Percentiles rank a stretch among this genome's conserved stretches.
phyloP scores from a whole-genome alignment of 2,888 invertebrate species.

The Caenorhabditis virilis region DNA sequence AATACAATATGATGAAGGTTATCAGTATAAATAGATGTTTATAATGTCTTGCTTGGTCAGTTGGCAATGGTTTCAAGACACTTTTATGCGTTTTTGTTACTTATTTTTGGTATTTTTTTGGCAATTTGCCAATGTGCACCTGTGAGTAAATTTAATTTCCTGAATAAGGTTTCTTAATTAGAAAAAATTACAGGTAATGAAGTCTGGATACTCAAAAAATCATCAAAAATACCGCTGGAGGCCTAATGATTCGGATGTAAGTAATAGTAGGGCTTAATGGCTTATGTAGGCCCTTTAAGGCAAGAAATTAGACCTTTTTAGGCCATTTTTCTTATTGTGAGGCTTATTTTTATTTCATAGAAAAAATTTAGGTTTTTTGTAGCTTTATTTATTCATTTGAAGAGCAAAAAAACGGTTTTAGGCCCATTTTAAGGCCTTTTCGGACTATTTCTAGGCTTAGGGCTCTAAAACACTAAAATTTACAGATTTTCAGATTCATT shows the following conservation, averaged over 20 bases:
- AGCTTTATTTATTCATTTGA: neutral
- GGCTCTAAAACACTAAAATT: too few species aligned
- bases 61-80: neutral
- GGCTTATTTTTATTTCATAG: too few species aligned
- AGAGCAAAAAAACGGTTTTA: too few species aligned
- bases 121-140: slow-evolving; percentile 4
- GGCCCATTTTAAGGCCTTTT: too few species aligned
- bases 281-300: too few species aligned
- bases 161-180: neutral
- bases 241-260: too few species aligned
- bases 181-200: slow-evolving; percentile 14
- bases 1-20: neutral
- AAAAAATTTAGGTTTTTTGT: neutral
- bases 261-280: too few species aligned
- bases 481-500: too few species aligned
- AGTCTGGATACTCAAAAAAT: slow-evolving; percentile 31
- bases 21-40: neutral
- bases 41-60: neutral
- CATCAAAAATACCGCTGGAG: slow-evolving; percentile 20
- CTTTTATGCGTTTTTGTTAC: neutral
- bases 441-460: too few species aligned
- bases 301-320: neutral
- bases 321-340: too few species aligned
- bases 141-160: slow-evolving; percentile 3
- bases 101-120: slow-evolving; percentile 4